Conservation (phyloP, 2,888 invertebrate species). For the Latrodectus elegans region DNA sequence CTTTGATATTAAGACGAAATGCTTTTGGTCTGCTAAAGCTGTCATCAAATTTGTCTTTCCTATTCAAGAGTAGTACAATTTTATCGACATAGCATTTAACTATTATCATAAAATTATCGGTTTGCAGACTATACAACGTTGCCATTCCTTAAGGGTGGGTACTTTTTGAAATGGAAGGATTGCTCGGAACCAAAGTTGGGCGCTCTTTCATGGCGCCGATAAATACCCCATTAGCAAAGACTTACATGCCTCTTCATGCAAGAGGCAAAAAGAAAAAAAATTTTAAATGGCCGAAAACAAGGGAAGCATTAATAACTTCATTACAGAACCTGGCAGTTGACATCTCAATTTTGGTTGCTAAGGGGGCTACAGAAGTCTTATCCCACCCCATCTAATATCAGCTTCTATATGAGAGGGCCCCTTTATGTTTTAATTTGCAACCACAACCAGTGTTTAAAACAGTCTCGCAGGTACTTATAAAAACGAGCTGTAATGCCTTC, state of each 20-base stretch:
- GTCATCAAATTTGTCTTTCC: no score
- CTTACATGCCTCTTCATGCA: conserved; percentile 53
- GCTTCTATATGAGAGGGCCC: conserved; percentile 16
- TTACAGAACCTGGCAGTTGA: conserved; percentile 50
- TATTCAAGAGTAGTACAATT: no score
- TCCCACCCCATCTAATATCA: conserved; percentile 38
- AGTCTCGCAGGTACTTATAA: conserved; percentile 25
- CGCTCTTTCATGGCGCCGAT: not conserved
- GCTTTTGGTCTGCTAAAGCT: no score
- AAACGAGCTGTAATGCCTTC: conserved; percentile 45
- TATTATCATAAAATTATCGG: no score
- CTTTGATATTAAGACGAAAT: no score
- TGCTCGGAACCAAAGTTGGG: no score
- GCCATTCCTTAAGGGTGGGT: no score
- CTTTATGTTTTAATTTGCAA: conserved; percentile 67
- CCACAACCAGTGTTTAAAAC: conserved; percentile 65
- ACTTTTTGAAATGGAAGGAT: no score
- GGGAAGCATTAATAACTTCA: conserved; percentile 62
- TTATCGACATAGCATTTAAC: no score
- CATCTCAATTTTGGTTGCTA: conserved; percentile 44
- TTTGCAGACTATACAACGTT: no score
- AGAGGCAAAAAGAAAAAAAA: conserved; percentile 39
- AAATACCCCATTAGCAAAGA: conserved; percentile 36
- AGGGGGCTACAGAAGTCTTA: not conserved
- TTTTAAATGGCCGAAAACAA: conserved; percentile 40